Evolutionary conservation across 2,888 invertebrate genomes (phyloP), one percentile per base, ranked within the genome.

Genomic region (Arctia plantaginis): DNA sequence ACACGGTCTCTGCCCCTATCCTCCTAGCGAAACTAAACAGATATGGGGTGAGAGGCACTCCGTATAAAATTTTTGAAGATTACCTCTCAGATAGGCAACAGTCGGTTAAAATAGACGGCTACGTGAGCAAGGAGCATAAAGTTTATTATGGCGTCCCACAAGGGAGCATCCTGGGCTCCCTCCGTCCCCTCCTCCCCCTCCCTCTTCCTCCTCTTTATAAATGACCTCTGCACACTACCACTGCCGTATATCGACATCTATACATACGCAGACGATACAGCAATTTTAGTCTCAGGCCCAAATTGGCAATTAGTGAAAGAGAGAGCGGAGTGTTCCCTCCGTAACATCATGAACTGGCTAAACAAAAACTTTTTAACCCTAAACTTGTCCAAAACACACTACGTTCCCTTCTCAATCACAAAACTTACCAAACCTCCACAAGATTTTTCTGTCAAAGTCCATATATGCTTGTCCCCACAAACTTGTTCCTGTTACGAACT

Each of bases 341-440:
- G 6, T 3, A 27, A 27, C 2, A 33, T 66, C 27, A 66, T 66
- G 66, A 41, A n/a, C n/a, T 66, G 66, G 66, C 41, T 66, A 1
- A 66, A 39, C n/a, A 6, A 66, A 33, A 66, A 66, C 41, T n/a
- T 66, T 2, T n/a, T 66, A 33, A 66, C 66, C 35, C 13, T 66
- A n/a, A 66, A 66, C 41, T n/a, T 66, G 13, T 39, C n/a, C 39
- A 66, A 66, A 39, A 66, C n/a, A n/a, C n/a, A n/a, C n/a, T n/a
- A n/a, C n/a, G n/a, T n/a, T n/a, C n/a, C n/a, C n/a, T n/a, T n/a
- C n/a, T n/a, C n/a, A n/a, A n/a, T n/a, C n/a, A n/a, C n/a, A n/a
- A n/a, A n/a, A n/a, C n/a, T n/a, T n/a, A n/a, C n/a, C n/a, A n/a
- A n/a, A n/a, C n/a, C n/a, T n/a, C n/a, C n/a, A n/a, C n/a, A n/a